These are phyloP conservation scores for Pipa parva DNA, from an alignment of 2,113 vertebrate genomes.

Conservation along the genomic window DNA sequence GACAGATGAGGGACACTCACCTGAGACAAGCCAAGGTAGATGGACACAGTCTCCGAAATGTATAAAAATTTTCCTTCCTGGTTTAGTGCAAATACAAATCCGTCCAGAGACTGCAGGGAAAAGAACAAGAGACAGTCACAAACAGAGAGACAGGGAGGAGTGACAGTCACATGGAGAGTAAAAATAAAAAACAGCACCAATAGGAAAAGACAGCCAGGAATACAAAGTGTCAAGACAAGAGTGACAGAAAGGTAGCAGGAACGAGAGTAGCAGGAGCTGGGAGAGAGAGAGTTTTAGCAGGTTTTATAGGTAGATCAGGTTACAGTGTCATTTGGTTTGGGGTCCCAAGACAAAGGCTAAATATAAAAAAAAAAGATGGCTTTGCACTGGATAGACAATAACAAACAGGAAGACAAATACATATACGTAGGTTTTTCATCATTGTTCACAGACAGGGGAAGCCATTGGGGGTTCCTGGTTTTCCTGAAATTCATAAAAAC, in stretches of 20 bases:
- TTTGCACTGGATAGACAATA: no score
- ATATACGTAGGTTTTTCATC: no score
- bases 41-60: constrained; percentile 99
- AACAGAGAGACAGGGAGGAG: constrained; percentile 38
- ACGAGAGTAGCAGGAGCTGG: not conserved
- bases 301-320: no score
- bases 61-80: constrained; percentile 98
- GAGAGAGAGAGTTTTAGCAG: not conserved
- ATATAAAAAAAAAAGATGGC: no score
- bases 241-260: not conserved
- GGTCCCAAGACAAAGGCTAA: no score
- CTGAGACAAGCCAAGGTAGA: constrained; percentile 98
- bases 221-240: not conserved
- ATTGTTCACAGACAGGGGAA: no score
- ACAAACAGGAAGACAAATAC: no score
- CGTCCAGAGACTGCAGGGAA: constrained; percentile 88
- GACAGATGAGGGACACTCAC: constrained; percentile 67
- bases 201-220: not conserved
- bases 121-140: constrained; percentile 44
- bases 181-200: not conserved
- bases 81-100: constrained; percentile 99
- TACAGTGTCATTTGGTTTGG: no score
- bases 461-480: no score
- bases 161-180: constrained; percentile 1
- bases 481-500: no score